Evolutionary conservation across 2,888 invertebrate species (phyloP).

Genomic region (Polymixis flavicincta): DNA sequence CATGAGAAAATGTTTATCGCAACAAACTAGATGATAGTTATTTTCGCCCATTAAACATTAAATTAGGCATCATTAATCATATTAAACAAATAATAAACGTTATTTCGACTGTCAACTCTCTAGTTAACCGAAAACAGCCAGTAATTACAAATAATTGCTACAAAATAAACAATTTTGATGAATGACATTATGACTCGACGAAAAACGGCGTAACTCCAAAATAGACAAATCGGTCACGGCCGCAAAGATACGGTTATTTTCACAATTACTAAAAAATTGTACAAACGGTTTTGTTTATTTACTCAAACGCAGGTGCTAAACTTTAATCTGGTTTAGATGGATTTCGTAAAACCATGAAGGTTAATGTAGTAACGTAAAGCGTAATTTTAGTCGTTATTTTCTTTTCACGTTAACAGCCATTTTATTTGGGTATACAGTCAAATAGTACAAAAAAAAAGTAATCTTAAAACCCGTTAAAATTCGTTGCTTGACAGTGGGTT

Average conservation of each 20-base stretch:
- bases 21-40: conserved; percentile 11
- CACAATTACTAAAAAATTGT: conserved; percentile 31
- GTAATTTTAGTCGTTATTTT: conserved; percentile 15
- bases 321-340: conserved; percentile 28
- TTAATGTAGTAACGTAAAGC: conserved; percentile 19
- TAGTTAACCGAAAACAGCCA: conserved; percentile 43
- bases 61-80: conserved; percentile 52
- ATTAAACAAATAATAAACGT: conserved; percentile 42
- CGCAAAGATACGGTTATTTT: conserved; percentile 46
- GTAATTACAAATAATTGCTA: conserved; percentile 63
- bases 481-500: background rate
- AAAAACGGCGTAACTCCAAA: conserved; percentile 37
- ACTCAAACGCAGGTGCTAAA: conserved; percentile 47
- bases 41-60: conserved; percentile 13
- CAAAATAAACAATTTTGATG: conserved; percentile 53
- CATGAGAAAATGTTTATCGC: background rate
- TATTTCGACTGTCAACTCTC: conserved; percentile 48
- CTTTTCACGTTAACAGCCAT: conserved; percentile 8
- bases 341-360: conserved; percentile 26
- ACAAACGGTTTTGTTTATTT: conserved; percentile 50
- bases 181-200: conserved; percentile 41
- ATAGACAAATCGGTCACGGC: conserved; percentile 60
- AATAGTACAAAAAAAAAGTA: background rate
- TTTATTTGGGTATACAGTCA: background rate
- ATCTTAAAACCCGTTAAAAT: background rate